These are phyloP conservation scores for Onthophagus sagittarius DNA, from an alignment of 2,888 invertebrate species.

Conservation along the genomic window DNA sequence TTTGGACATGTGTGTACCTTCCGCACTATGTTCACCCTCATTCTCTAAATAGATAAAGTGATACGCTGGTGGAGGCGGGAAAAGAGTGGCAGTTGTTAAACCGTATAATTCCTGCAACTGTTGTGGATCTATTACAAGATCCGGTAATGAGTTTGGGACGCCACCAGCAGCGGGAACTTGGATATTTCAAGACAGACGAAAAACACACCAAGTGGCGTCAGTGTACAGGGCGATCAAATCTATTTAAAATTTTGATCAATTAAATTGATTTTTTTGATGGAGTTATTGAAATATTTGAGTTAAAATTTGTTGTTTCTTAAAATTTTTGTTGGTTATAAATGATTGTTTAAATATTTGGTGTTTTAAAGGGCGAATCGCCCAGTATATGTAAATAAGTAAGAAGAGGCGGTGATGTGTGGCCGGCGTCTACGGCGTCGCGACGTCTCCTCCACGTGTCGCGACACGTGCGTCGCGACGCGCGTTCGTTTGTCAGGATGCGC, in stretches of 20 bases:
- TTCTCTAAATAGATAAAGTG: conserved; percentile 16
- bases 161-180: conserved; percentile 17
- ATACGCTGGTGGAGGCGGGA: conserved; percentile 12
- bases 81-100: conserved; percentile 20
- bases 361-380: background rate
- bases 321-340: background rate
- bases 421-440: conserved; percentile 51
- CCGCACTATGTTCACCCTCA: conserved; percentile 5
- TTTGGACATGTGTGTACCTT: conserved; percentile 3
- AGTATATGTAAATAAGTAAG: background rate
- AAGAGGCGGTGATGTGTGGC: conserved; percentile 3
- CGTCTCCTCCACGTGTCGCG: conserved; percentile 51
- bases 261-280: background rate
- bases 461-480: conserved; percentile 41
- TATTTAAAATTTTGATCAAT: background rate
- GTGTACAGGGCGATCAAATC: background rate
- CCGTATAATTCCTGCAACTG: conserved; percentile 23
- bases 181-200: conserved; percentile 33
- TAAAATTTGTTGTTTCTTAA: background rate
- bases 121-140: conserved; percentile 24
- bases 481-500: conserved; percentile 40
- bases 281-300: background rate
- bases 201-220: background rate
- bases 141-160: conserved; percentile 18
- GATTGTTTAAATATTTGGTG: background rate